Conservation (phyloP, 2,797 vertebrate species). For the Pseudocheirus occidentalis region DNA sequence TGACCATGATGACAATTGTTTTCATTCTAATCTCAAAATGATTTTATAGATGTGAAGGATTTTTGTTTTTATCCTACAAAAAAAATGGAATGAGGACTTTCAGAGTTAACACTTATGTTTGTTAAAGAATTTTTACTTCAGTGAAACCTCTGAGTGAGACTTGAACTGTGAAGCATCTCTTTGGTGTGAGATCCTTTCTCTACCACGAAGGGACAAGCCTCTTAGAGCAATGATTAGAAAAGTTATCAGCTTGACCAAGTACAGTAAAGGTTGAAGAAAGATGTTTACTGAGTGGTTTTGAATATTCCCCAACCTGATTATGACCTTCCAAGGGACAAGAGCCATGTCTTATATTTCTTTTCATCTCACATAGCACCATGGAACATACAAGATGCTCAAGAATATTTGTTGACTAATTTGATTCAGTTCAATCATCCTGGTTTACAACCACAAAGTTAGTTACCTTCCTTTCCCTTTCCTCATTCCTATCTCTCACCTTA, state of each 20-base stretch:
- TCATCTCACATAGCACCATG: neutral
- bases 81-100: neutral
- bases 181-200: neutral
- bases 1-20: neutral
- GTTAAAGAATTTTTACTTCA: neutral
- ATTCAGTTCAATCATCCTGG: neutral
- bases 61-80: neutral
- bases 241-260: neutral
- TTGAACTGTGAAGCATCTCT: neutral
- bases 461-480: neutral
- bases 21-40: neutral
- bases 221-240: neutral
- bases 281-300: neutral
- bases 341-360: neutral
- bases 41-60: neutral
- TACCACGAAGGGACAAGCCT: neutral
- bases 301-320: neutral
- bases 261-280: neutral
- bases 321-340: neutral
- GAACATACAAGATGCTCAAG: neutral
- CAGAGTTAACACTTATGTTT: neutral
- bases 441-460: neutral
- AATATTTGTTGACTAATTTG: neutral
- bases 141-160: neutral
- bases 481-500: neutral